Evolutionary conservation across 23 tunicate species (phyloP).

Genomic region (Styela plicata): DNA sequence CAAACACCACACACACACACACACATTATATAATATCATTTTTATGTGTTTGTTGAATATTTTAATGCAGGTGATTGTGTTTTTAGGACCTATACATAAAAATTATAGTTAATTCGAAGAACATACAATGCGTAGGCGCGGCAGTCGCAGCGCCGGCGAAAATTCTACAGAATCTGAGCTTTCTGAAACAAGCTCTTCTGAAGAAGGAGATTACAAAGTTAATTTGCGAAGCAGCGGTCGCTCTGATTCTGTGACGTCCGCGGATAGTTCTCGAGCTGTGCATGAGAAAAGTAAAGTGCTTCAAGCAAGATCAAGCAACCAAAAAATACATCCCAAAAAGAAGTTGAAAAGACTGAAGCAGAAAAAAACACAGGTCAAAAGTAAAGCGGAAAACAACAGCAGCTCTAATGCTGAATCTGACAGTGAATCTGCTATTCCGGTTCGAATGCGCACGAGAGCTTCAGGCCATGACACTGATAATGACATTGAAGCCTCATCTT

Average conservation of each 20-base stretch:
- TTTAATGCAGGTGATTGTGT: not conserved
- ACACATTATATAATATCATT: not conserved
- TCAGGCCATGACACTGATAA: conserved; percentile 18
- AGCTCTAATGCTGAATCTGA: conserved; percentile 25
- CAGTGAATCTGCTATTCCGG: not conserved
- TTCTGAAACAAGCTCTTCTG: conserved; percentile 18
- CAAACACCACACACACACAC: not conserved
- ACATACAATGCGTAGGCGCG: conserved; percentile 5
- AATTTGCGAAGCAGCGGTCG: conserved; percentile 14
- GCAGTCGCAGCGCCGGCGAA: conserved; percentile 8
- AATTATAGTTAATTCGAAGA: not conserved
- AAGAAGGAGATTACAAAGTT: conserved; percentile 3
- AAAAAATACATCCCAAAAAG: not conserved
- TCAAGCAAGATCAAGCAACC: not conserved
- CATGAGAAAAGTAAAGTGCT: not conserved
- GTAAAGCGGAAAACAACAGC: not conserved
- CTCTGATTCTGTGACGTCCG: not conserved
- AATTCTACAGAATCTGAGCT: conserved; percentile 23
- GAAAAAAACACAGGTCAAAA: not conserved
- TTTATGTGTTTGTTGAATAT: not conserved
- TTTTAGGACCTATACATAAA: not conserved
- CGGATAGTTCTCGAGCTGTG: not conserved
- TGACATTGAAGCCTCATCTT: not conserved
- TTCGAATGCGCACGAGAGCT: conserved; percentile 27
- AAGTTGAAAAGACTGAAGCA: conserved; percentile 3